Base-by-base conservation (phyloP, 2,888 invertebrate species). In the Drosophila algonquin region DNA sequence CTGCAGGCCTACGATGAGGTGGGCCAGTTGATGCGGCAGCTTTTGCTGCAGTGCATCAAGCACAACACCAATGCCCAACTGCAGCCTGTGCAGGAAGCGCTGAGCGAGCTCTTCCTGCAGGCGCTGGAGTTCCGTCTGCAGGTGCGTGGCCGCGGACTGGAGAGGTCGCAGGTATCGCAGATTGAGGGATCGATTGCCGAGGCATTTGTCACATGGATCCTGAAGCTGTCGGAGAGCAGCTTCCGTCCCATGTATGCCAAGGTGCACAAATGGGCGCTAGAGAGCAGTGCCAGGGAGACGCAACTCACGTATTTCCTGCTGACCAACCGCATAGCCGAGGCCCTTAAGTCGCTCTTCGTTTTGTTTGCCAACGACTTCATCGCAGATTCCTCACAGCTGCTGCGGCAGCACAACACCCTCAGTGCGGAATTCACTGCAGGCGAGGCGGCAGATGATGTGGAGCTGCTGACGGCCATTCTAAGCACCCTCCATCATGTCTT, bases 201-300 rank as follows among this genome's bases (percentile, higher is more conserved):
- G 77, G 95, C 97, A 0, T 92, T 98, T n/a, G 95, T 96, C 1
- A 93, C 95, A 55, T 93, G 98, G 82, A 95, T 98, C 30, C 92
- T 98, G 56, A 98, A 98, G 92, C 93, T 98, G 32, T 98, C 98
- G 0, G 98, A 98, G 91, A 95, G 95, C 1, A 95, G 95, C 47
- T 99, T 99, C 92, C 94, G 97, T 73, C 98, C 98, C 0, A 94
- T 98, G 83, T 98, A 97, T 92, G 95, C 96, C 85, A 95, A 95
- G 93, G 93, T 98, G 16, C 97, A 95, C 90, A 96, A 97, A 88
- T 98, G 98, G 98, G 97, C 97, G 0, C 65, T 91, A 50, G 93
- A 95, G 73, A 70, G 72, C 63, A 93, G 93, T 80, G 93, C 93
- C 63, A 45, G 80, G 76, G 92, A 74, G 93, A 93, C 55, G 2